Evolutionary conservation across 1,140 invertebrate species (phyloP), one percentile per base, ranked within the genome.

Genomic region (Anoplophora glabripennis): DNA sequence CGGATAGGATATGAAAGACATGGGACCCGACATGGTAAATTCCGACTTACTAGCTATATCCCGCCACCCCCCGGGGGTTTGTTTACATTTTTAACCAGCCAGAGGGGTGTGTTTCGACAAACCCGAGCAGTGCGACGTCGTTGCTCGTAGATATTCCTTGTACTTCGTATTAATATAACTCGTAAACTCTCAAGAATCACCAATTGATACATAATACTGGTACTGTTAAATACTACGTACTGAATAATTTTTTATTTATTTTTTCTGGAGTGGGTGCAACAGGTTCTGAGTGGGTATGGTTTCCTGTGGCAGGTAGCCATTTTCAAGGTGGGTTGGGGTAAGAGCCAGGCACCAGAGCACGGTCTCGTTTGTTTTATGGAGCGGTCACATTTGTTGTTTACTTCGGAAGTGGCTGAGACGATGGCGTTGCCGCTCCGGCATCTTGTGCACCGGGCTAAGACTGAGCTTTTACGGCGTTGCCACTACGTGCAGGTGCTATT

Each of bases 1-100:
- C 59, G 60, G 44, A 48, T 64, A 36, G 63, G 68, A 86, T 79
- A 86, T 86, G 84, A 86, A 84, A 75, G 84, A 86, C 79, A 84
- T 86, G 81, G 85, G 84, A 80, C 83, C 85, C 75, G 85, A 86
- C 78, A 87, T 87, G 85, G 85, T 87, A 79, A 79, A 69, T 71
- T 76, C 77, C 76, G 72, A 76, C 74, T 76, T 14, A 41, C 11
- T 42, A 17, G 34, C n/a, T 33, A 12, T 58, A 49, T n/a, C 4
- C 0, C 9, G 12, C 11, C 12, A 37, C 63, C 75, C n/a, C 74
- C 77, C 75, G 76, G 75, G 76, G 72, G 77, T 78, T 78, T 77
- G 76, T 78, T 78, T 78, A 78, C 75, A 76, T 78, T 75, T 76
- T 12, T 10, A 38, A 40, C 52, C 35, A 34, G 41, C 12, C 12